These are phyloP conservation scores for Carterocephalus palaemon DNA, from an alignment of 2,888 invertebrate genomes.

Conservation along the genomic window DNA sequence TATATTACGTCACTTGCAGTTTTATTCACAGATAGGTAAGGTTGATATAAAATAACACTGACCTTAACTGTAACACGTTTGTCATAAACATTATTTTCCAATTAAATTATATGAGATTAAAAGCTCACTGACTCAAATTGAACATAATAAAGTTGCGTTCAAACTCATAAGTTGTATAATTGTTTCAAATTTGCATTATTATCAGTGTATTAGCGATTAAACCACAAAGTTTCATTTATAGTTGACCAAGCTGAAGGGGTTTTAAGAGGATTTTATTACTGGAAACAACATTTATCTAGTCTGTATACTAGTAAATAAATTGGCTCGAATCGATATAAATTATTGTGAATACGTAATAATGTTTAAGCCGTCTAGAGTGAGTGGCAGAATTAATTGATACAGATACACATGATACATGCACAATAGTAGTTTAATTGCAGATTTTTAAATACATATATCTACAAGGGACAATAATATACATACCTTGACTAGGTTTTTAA, in stretches of 20 bases:
- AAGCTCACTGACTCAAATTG: slow-evolving; percentile 1
- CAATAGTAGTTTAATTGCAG: too few relatives aligned
- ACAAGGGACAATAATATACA: too few relatives aligned
- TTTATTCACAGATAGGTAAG: too few relatives aligned
- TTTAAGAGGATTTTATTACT: slow-evolving; percentile 20
- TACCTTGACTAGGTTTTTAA: too few relatives aligned
- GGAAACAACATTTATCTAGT: slow-evolving; percentile 12
- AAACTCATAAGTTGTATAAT: slow-evolving; percentile 28
- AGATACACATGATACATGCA: too few relatives aligned
- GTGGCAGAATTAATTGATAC: not conserved
- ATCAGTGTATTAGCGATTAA: slow-evolving; percentile 32
- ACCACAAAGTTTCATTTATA: slow-evolving; percentile 11
- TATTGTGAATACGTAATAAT: slow-evolving; percentile 29
- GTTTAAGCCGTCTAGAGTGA: slow-evolving; percentile 1
- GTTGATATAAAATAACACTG: too few relatives aligned
- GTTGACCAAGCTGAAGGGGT: slow-evolving; percentile 6
- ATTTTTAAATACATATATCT: too few relatives aligned
- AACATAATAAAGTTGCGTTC: slow-evolving; percentile 24
- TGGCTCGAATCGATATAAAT: slow-evolving; percentile 36
- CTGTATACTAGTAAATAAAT: slow-evolving; percentile 36
- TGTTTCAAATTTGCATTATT: slow-evolving; percentile 45
- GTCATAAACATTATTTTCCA: slow-evolving; percentile 14
- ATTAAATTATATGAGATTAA: slow-evolving; percentile 23
- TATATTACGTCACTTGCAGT: too few relatives aligned
- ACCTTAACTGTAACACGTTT: too few relatives aligned